Evolutionary conservation across 2,113 vertebrate species (phyloP).

Genomic region (Glaucomys volans): DNA sequence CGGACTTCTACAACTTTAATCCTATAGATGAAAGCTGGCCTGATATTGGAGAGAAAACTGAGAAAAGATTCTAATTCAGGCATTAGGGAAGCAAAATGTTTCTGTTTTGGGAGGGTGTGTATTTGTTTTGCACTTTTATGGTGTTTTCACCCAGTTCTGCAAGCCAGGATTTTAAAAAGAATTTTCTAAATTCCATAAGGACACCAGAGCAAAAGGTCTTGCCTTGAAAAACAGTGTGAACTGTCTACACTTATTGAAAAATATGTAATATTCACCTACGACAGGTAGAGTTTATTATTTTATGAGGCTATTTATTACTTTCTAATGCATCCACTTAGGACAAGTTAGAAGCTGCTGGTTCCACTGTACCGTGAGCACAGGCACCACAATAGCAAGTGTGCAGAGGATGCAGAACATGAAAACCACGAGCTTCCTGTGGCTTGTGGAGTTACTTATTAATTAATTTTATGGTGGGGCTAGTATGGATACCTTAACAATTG

Average conservation of each 20-base stretch:
- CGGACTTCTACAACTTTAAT: neutral
- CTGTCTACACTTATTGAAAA: conserved; percentile 58
- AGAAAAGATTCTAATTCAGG: neutral
- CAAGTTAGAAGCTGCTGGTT: conserved; percentile 65
- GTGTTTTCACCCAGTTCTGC: neutral
- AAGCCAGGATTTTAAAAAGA: neutral
- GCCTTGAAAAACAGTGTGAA: neutral
- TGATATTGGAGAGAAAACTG: neutral
- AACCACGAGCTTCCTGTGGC: conserved; percentile 49
- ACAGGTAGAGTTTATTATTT: conserved; percentile 29
- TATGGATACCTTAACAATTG: conserved; percentile 2
- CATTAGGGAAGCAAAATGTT: neutral
- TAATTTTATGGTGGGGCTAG: conserved; percentile 69
- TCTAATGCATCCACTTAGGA: conserved; percentile 49
- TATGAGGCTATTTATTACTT: conserved; percentile 73
- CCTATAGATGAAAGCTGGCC: neutral
- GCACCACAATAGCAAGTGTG: neutral
- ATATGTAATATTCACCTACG: neutral
- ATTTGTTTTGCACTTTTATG: neutral
- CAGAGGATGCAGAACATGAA: conserved; percentile 61
- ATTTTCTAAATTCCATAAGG: neutral
- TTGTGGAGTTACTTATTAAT: conserved; percentile 78
- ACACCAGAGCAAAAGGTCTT: neutral
- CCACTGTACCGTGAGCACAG: neutral
- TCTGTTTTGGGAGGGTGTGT: neutral